Evolutionary conservation across 2,797 vertebrate genomes (phyloP), one percentile per base, ranked within the genome.

Genomic region (Acanthurus leucopareius): DNA sequence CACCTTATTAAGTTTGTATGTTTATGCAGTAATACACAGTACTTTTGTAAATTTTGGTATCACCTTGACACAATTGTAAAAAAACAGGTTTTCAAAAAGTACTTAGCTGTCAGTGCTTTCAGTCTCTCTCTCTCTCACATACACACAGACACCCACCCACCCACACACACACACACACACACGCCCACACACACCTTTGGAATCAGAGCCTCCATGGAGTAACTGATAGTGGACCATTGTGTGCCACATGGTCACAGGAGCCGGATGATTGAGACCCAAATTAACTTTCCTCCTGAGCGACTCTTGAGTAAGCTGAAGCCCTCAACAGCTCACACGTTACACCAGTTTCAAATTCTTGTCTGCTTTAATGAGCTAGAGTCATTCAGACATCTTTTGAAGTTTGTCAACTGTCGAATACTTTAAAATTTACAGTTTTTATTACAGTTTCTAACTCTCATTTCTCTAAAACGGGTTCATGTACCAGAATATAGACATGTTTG

Each of bases 201-300:
- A 86, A 80, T 81, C 65, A 82, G 83, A 77, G 71, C 68, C 58
- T 74, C 73, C 72, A 51, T 79, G 88, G 71, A 79, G 84, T 71
- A 74, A 80, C 84, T 78, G 77, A 92, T 91, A 90, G 91, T 85
- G 61, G 69, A 47, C 78, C 78, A 84, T 91, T 92, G 89, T 90
- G 77, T 74, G 38, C 32, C 56, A 72, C 63, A 69, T 69, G 71
- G 79, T 89, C 81, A 78, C 73, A 65, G 69, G 61, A 88, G 73
- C 74, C 82, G 73, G 80, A 80, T 85, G 84, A 92, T 86, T 89
- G 84, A 85, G 84, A 89, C 91, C 78, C 78, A 88, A 92, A 92
- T 93, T 77, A 91, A 86, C 84, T 89, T 91, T 90, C 82, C 85
- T 74, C 84, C 86, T 82, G 84, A 91, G 88, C 82, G 88, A 85